phyloP scores from a whole-genome alignment of 2,113 vertebrate genomes.

The Nothobranchius kuhntae region DNA sequence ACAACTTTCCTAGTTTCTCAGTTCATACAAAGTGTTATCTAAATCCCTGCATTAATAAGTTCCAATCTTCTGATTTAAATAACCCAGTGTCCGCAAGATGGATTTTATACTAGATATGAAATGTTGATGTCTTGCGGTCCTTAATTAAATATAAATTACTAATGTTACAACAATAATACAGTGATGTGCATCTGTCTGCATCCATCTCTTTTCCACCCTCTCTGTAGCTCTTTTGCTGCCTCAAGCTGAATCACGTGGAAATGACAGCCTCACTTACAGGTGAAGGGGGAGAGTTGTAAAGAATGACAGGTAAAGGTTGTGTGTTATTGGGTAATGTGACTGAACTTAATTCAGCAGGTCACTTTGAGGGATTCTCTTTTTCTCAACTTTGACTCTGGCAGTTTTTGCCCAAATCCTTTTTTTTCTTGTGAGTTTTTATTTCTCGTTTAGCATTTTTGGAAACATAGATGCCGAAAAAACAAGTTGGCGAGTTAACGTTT shows the following conservation, averaged over 20 bases:
- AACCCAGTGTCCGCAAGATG: too few species aligned
- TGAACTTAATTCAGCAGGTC: conserved; percentile 31
- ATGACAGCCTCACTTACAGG: conserved; percentile 48
- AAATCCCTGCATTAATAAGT: too few species aligned
- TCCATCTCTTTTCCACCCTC: not conserved
- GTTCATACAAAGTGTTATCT: too few species aligned
- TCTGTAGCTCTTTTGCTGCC: conserved; percentile 6
- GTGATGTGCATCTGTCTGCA: not conserved
- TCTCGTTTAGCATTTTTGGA: not conserved
- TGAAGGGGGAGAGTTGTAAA: conserved; percentile 34
- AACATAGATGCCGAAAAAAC: not conserved
- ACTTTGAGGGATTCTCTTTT: not conserved
- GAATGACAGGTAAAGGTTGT: conserved; percentile 53
- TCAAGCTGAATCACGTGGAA: conserved; percentile 32
- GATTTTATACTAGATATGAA: too few species aligned
- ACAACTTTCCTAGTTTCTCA: too few species aligned
- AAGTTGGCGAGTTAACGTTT: not conserved
- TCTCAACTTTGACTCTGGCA: conserved; percentile 7
- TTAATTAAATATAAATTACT: too few species aligned
- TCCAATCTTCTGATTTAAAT: too few species aligned
- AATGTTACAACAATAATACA: too few species aligned
- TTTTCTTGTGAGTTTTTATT: not conserved
- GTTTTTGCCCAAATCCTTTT: not conserved
- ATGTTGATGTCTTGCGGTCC: too few species aligned
- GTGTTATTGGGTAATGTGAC: conserved; percentile 39